Conservation (phyloP, 2,113 vertebrate genomes). For the Conger conger region DNA sequence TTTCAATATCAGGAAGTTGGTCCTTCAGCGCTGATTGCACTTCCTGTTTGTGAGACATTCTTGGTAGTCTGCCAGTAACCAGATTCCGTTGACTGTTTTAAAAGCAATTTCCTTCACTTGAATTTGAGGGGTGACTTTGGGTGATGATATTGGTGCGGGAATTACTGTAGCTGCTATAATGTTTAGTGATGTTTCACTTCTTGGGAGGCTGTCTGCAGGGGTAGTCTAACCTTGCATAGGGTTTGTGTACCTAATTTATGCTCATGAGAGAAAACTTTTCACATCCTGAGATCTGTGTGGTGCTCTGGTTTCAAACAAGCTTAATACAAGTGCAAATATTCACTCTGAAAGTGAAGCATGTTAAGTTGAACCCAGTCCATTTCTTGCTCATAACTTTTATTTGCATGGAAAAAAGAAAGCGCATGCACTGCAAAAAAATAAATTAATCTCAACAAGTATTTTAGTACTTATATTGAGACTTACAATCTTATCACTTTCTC, state of each 20-base stretch:
- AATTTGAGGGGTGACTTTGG: background rate
- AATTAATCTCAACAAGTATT: too few species aligned
- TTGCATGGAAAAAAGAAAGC: background rate
- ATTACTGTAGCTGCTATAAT: background rate
- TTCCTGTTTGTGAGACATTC: conserved; percentile 16
- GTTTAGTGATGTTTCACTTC: background rate
- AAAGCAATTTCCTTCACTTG: background rate
- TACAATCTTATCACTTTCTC: too few species aligned
- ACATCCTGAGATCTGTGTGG: background rate
- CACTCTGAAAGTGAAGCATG: background rate
- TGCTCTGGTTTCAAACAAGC: background rate
- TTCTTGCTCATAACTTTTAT: background rate
- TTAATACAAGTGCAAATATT: background rate
- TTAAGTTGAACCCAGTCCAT: background rate
- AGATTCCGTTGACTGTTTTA: background rate
- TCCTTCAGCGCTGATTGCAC: background rate
- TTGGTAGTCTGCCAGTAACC: conserved; percentile 22
- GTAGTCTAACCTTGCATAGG: background rate
- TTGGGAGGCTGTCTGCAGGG: background rate
- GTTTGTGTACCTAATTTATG: too few species aligned
- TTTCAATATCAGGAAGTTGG: conserved; percentile 23
- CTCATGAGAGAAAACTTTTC: background rate
- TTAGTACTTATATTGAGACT: too few species aligned
- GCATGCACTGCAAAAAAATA: too few species aligned
- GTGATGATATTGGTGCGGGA: background rate